These are phyloP conservation scores for Pandemis corylana DNA, from an alignment of 2,888 invertebrate genomes.

Conservation along the genomic window DNA sequence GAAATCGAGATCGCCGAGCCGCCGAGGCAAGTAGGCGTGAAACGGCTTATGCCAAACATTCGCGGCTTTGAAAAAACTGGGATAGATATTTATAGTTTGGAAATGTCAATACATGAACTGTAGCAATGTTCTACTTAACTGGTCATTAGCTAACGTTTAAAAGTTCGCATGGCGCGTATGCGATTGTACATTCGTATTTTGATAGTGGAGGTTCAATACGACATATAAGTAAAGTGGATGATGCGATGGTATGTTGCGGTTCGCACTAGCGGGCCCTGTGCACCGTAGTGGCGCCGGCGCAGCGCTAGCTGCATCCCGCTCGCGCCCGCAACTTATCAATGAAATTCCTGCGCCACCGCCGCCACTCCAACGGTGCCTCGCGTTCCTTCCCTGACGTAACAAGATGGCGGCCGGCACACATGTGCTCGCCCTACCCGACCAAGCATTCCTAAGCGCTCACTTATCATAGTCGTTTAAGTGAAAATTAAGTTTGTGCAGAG, in stretches of 20 bases:
- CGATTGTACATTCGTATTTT: background rate
- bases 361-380: conserved; percentile 71
- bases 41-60: conserved; percentile 68
- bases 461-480: conserved; percentile 21
- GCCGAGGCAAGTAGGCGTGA: conserved; percentile 65
- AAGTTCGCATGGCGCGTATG: background rate
- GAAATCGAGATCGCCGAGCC: conserved; percentile 59
- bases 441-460: conserved; percentile 36
- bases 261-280: conserved; percentile 45
- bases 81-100: conserved; percentile 44
- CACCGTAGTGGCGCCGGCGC: conserved; percentile 20
- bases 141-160: background rate
- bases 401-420: conserved; percentile 73
- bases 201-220: background rate
- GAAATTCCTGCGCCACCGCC: conserved; percentile 73
- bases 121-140: conserved; percentile 8
- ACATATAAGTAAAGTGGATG: conserved; percentile 10
- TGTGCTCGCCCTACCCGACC: conserved; percentile 42
- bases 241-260: conserved; percentile 19
- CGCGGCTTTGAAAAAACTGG: conserved; percentile 44
- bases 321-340: conserved; percentile 79
- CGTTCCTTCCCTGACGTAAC: conserved; percentile 78
- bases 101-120: conserved; percentile 29
- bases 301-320: conserved; percentile 71
- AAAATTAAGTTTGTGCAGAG: background rate